A percentile compares a stretch with the other conserved stretches of the same genome.
Conservation (phyloP, 2,888 invertebrate species). For the Aplocera efformata region DNA sequence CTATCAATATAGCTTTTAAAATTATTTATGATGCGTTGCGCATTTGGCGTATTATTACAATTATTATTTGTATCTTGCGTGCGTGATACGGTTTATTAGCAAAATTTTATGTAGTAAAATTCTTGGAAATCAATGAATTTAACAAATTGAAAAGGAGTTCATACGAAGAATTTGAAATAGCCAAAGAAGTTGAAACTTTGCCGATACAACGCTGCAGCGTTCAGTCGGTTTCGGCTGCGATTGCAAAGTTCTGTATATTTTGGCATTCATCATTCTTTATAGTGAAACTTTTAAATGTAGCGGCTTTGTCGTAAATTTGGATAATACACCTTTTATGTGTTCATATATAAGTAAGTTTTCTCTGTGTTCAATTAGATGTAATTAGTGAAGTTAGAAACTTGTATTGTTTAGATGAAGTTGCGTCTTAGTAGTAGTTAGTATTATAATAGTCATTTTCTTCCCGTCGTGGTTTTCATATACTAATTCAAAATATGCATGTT, state of each 20-base stretch:
- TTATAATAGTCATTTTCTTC: conserved; percentile 21
- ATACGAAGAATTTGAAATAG: conserved; percentile 7
- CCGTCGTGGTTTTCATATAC: conserved; percentile 43
- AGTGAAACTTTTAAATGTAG: conserved; percentile 14
- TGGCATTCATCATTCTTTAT: conserved; percentile 11
- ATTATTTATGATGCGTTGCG: conserved; percentile 45
- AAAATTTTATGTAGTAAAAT: conserved; percentile 52
- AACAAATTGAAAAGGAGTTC: conserved; percentile 6
- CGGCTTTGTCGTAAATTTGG: conserved; percentile 11
- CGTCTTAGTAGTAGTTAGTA: conserved; percentile 24
- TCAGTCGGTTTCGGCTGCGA: conserved; percentile 4
- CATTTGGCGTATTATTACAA: conserved; percentile 5
- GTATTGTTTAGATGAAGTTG: conserved; percentile 38
- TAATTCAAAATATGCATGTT: conserved; percentile 19
- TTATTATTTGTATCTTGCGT: conserved; percentile 45
- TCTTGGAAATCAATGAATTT: conserved; percentile 8
- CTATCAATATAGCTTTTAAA: conserved; percentile 49
- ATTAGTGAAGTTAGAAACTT: conserved; percentile 21
- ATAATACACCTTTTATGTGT: conserved; percentile 50
- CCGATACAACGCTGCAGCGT: conserved; percentile 1
- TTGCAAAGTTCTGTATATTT: conserved; percentile 3
- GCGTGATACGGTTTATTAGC: conserved; percentile 51
- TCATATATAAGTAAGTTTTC: conserved; percentile 44
- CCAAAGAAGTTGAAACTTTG: conserved; percentile 8
- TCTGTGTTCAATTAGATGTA: conserved; percentile 23